Evolutionary conservation across 2,797 vertebrate genomes (phyloP), one percentile per base, ranked within the genome.

Genomic region (Danio choprae): DNA sequence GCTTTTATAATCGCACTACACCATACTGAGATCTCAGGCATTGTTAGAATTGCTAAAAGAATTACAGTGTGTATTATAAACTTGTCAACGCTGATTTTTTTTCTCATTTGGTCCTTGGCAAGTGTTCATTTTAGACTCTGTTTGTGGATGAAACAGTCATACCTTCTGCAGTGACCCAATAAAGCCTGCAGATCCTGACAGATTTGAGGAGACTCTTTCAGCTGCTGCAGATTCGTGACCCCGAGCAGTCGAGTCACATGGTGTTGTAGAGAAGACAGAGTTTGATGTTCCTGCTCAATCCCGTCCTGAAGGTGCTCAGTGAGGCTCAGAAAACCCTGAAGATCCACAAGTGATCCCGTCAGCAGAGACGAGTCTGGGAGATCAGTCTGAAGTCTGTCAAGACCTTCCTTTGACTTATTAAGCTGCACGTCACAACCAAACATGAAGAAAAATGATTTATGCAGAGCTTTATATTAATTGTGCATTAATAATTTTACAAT

Each of bases 351-450:
- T 78, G 88, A 87, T 80, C 91, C 91, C 36, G 86, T 92, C 65
- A 92, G 84, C 84, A 89, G 84, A 56, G 93, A 90, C 63, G 86
- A 88, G 81, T 95, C 94, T 16, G 92, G 92, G 15, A 95, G 87
- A 9, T 95, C 94, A 44, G 94, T 92, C 87, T 96, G 96, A 77
- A 97, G 93, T 78, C 90, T 91, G 81, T 95, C 93, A n/a, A 97
- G 88, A 78, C 90, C 91, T 81, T 95, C 95, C 85, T 92, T 91
- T 90, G 96, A 95, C 86, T 94, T 93, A 89, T 96, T 94, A 82
- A 98, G 91, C 95, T 96, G 88, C 78, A 73, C 16, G 7, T 16
- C 20, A 79, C 43, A 81, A 40, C 67, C 36, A n/a, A 51, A 3
- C 41, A 62, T 11, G 60, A 90, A 50, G 5, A n/a, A 1, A 53